Conservation (phyloP, 2,113 vertebrate genomes). For the Plestiodon gilberti region DNA sequence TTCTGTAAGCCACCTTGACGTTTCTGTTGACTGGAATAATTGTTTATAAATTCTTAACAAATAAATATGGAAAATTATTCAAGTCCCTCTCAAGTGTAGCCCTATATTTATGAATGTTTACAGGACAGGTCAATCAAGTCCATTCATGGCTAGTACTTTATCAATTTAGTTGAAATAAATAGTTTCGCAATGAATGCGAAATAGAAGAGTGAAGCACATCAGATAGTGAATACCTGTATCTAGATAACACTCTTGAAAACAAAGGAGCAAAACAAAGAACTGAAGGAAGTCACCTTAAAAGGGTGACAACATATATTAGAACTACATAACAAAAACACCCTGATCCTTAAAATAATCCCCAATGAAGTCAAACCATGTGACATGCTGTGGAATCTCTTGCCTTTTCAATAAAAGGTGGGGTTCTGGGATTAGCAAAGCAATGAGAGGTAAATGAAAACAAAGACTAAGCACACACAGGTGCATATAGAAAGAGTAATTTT, state of each 20-base stretch:
- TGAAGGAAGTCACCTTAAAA: conserved; percentile 65
- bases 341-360: conserved; percentile 73
- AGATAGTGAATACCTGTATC: conserved; percentile 40
- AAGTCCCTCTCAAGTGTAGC: background rate
- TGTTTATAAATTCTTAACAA: background rate
- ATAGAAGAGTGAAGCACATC: background rate
- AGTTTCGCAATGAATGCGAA: background rate
- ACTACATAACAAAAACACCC: conserved; percentile 74
- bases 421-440: conserved; percentile 40
- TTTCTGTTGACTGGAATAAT: background rate
- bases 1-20: background rate
- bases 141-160: background rate
- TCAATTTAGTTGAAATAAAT: conserved; percentile 1
- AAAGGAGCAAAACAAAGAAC: conserved; percentile 55
- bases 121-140: background rate
- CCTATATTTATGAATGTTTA: conserved; percentile 6
- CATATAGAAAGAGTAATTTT: conserved; percentile 11
- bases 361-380: conserved; percentile 68
- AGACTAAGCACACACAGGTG: conserved; percentile 25
- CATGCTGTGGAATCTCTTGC: conserved; percentile 56
- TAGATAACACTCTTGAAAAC: conserved; percentile 55
- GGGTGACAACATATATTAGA: conserved; percentile 74
- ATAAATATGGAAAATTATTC: background rate
- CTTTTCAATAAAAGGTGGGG: conserved; percentile 62
- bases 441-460: conserved; percentile 27